A percentile compares a stretch with the other conserved stretches of the same genome.
These are phyloP conservation scores for Netta rufina DNA, from an alignment of 2,797 vertebrate genomes.

Conservation along the genomic window DNA sequence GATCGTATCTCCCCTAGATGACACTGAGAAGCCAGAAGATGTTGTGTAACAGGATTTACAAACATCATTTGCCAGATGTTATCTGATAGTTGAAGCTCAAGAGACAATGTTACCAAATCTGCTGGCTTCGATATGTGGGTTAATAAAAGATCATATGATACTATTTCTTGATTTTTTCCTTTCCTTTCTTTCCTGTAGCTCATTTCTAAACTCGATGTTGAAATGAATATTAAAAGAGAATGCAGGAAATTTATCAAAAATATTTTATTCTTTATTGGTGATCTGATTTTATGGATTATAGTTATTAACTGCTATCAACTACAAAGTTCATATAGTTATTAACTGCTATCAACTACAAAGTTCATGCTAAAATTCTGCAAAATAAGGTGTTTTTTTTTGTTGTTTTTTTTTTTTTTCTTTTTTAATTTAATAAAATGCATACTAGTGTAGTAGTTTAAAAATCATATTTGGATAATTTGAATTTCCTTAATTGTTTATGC, in stretches of 20 bases:
- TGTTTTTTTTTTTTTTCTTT: neutral
- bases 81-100: slow-evolving; percentile 73
- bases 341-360: neutral
- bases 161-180: neutral
- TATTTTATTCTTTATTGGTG: neutral
- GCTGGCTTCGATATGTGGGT: slow-evolving; percentile 51
- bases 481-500: neutral
- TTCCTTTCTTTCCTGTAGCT: neutral
- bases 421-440: neutral
- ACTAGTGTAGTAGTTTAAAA: neutral
- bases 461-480: neutral
- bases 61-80: slow-evolving; percentile 74
- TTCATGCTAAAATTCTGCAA: neutral
- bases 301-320: neutral
- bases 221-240: slow-evolving; percentile 10
- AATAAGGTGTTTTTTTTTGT: neutral
- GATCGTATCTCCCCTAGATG: slow-evolving; percentile 51
- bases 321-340: neutral
- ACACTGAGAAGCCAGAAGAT: slow-evolving; percentile 60
- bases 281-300: neutral
- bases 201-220: neutral
- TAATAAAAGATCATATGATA: slow-evolving; percentile 62
- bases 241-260: neutral
- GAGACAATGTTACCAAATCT: slow-evolving; percentile 74
- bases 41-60: slow-evolving; percentile 70